phyloP scores from a whole-genome alignment of 2,797 vertebrate genomes.

The Coluber constrictor region DNA sequence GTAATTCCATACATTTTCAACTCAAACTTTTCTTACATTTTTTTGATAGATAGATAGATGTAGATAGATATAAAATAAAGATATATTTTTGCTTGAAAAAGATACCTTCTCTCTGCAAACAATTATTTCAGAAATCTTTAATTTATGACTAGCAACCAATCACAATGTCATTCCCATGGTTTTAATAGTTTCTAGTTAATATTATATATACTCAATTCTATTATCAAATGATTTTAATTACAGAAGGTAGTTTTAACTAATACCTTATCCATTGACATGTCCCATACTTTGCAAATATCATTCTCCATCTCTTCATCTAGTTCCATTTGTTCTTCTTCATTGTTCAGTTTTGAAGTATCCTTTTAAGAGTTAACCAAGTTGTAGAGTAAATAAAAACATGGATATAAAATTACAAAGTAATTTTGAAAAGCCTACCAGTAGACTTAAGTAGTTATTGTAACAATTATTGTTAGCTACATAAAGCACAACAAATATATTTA shows the following conservation, averaged over 20 bases:
- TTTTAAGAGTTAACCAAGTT: constrained; percentile 67
- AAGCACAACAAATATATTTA: neutral
- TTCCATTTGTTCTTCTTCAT: constrained; percentile 68
- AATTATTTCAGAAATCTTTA: neutral
- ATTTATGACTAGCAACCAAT: neutral
- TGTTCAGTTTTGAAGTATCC: constrained; percentile 62
- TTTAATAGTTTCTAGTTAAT: neutral
- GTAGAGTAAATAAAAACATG: neutral
- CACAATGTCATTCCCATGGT: neutral
- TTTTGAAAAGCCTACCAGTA: neutral
- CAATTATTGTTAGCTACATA: neutral
- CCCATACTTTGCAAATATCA: constrained; percentile 93
- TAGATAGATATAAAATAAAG: neutral
- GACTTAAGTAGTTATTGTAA: neutral
- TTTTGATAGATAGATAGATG: neutral
- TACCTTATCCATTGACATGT: constrained; percentile 98
- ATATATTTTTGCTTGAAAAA: neutral
- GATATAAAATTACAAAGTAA: neutral
- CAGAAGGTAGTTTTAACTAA: neutral
- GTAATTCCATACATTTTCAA: neutral
- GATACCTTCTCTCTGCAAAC: neutral
- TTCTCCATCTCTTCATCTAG: constrained; percentile 89
- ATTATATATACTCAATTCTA: neutral
- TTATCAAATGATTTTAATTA: neutral
- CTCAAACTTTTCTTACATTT: neutral